Conservation (phyloP, 2,113 vertebrate genomes). For the Nerophis lumbriciformis region DNA sequence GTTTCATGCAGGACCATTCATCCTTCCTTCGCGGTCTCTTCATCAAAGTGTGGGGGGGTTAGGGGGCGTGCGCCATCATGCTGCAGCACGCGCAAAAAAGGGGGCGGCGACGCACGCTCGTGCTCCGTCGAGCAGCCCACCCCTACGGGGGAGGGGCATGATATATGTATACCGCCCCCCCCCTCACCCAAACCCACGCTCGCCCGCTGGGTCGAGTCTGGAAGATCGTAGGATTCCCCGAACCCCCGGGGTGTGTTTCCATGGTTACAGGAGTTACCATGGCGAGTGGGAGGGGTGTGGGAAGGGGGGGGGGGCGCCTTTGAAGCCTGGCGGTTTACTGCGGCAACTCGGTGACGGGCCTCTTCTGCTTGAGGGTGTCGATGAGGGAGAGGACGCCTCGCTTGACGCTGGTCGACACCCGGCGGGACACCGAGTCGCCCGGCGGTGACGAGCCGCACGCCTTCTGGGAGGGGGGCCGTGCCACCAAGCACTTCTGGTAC, state of each 20-base stretch:
- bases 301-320: conserved; percentile 13
- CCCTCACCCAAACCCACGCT: conserved; percentile 11
- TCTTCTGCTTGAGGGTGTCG: conserved; percentile 99
- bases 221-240: conserved; percentile 13
- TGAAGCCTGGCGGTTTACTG: conserved; percentile 64
- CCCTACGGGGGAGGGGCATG: not conserved
- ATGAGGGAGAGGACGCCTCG: conserved; percentile 93
- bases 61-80: conserved; percentile 54
- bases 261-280: conserved; percentile 51
- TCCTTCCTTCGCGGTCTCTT: not conserved
- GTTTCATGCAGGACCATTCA: conserved; percentile 50
- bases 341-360: conserved; percentile 82
- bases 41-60: not conserved
- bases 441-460: conserved; percentile 80
- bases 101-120: conserved; percentile 9
- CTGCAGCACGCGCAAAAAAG: conserved; percentile 47
- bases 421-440: conserved; percentile 88
- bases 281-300: conserved; percentile 25
- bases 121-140: not conserved
- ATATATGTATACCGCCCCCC: conserved; percentile 42
- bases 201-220: conserved; percentile 18
- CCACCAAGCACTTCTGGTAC: conserved; percentile 97
- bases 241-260: conserved; percentile 29
- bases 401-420: conserved; percentile 94
- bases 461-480: conserved; percentile 89